A percentile compares a stretch with the other conserved stretches of the same genome.
Evolutionary conservation across 1,140 invertebrate genomes (phyloP).

Genomic region (Hermetia illucens): DNA sequence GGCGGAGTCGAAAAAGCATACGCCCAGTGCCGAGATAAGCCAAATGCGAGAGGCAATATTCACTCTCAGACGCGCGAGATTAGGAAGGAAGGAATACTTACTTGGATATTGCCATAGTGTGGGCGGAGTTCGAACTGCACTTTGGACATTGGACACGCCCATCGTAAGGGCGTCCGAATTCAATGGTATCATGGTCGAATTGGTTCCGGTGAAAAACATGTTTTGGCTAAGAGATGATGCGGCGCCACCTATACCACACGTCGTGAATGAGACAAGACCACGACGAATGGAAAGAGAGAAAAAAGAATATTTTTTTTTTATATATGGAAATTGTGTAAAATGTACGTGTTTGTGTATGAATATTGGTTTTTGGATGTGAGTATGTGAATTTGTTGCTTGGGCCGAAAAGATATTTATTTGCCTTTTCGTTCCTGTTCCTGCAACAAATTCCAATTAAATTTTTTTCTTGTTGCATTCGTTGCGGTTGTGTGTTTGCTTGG

Average conservation of each 20-base stretch:
- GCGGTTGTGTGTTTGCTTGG: no score
- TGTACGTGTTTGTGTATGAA: neutral
- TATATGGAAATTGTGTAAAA: neutral
- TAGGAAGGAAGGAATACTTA: slow-evolving; percentile 37
- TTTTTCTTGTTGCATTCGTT: no score
- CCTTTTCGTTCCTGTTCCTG: no score
- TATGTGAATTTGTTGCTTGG: neutral
- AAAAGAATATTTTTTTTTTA: neutral
- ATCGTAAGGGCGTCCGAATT: slow-evolving; percentile 11
- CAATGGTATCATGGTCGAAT: slow-evolving; percentile 7
- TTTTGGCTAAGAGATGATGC: slow-evolving; percentile 7
- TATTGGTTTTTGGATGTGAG: neutral
- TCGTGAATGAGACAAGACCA: no score
- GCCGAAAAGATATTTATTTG: no score
- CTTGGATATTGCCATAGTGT: slow-evolving; percentile 61
- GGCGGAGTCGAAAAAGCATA: no score
- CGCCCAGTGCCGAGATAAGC: no score
- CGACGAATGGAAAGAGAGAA: no score
- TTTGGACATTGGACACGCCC: slow-evolving; percentile 21
- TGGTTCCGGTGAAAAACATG: slow-evolving; percentile 8
- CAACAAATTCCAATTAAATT: no score
- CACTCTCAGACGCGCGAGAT: no score
- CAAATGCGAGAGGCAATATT: no score
- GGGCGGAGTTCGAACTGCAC: slow-evolving; percentile 32
- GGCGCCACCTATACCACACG: slow-evolving; percentile 7